Evolutionary conservation across 2,113 vertebrate species (phyloP).

Genomic region (Psittacus erithacus): DNA sequence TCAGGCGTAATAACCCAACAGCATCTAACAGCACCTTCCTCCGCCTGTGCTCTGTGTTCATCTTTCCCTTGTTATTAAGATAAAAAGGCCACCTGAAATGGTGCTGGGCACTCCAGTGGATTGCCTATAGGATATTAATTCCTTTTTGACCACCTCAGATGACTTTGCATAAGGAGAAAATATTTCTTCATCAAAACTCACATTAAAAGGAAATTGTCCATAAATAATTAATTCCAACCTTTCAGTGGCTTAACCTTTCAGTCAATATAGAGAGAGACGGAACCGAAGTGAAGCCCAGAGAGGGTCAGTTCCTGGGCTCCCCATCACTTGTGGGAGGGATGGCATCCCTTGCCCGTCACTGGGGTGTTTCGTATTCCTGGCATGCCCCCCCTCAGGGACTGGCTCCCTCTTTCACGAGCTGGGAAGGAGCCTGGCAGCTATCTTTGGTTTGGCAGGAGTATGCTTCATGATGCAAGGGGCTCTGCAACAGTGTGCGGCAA

Average conservation of each 20-base stretch:
- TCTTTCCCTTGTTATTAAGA: background rate
- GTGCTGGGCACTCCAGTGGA: background rate
- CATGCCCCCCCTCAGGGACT: fast-evolving
- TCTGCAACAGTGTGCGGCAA: fast-evolving
- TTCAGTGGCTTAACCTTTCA: background rate
- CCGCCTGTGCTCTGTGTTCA: background rate
- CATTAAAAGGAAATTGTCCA: background rate
- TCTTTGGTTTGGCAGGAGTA: background rate
- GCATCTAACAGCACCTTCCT: background rate
- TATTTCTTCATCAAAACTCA: background rate
- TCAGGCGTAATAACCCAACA: background rate
- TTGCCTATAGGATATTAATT: background rate
- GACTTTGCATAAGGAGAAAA: background rate
- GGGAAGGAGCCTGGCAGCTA: fast-evolving
- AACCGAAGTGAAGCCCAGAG: background rate
- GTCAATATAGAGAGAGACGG: background rate
- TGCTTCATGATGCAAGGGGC: fast-evolving
- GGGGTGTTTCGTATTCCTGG: background rate
- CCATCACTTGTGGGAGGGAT: fast-evolving
- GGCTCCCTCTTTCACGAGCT: fast-evolving
- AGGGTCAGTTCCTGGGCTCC: background rate
- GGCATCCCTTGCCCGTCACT: background rate
- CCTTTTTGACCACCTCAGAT: background rate
- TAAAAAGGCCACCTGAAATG: background rate
- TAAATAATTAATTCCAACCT: background rate